Evolutionary conservation across 1,140 invertebrate species (phyloP).

Genomic region (Drosophila novamexicana): DNA sequence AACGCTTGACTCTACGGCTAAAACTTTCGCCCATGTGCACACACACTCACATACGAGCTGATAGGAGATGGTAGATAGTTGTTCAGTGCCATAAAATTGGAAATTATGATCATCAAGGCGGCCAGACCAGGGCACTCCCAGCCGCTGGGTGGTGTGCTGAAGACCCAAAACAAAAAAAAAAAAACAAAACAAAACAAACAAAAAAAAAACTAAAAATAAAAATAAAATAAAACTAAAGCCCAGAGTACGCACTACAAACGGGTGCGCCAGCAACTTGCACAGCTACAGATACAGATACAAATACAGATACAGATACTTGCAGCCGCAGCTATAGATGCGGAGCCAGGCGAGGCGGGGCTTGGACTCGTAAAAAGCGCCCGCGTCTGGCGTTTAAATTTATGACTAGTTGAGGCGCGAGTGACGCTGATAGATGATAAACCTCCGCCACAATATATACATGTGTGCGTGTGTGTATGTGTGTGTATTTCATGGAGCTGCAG

Average conservation of each 20-base stretch:
- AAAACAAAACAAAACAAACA: background rate
- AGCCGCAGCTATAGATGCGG: background rate
- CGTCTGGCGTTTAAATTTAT: conserved; percentile 52
- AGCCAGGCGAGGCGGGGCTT: conserved; percentile 1
- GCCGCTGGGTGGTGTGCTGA: conserved; percentile 12
- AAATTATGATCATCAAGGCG: conserved; percentile 49
- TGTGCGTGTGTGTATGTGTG: background rate
- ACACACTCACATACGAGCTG: background rate
- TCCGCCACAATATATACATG: conserved; percentile 9
- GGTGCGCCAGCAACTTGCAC: conserved; percentile 19
- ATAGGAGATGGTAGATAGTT: conserved; percentile 38
- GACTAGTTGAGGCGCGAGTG: conserved; percentile 46
- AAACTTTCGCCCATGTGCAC: conserved; percentile 49
- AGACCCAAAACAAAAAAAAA: background rate
- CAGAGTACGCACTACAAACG: conserved; percentile 24
- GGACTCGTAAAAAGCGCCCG: conserved; percentile 45
- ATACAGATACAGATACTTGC: conserved; percentile 10
- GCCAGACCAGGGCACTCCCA: conserved; percentile 19
- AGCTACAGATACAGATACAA: conserved; percentile 6
- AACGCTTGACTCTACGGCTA: conserved; percentile 31
- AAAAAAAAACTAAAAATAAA: background rate
- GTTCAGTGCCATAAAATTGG: conserved; percentile 39
- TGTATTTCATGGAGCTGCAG: background rate
- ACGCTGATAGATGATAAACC: conserved; percentile 52
- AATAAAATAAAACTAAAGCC: background rate